These are phyloP conservation scores for Aphrocallistes beatrix DNA, from an alignment of 37 sponge, comb jelly and placozoan species.

Conservation along the genomic window DNA sequence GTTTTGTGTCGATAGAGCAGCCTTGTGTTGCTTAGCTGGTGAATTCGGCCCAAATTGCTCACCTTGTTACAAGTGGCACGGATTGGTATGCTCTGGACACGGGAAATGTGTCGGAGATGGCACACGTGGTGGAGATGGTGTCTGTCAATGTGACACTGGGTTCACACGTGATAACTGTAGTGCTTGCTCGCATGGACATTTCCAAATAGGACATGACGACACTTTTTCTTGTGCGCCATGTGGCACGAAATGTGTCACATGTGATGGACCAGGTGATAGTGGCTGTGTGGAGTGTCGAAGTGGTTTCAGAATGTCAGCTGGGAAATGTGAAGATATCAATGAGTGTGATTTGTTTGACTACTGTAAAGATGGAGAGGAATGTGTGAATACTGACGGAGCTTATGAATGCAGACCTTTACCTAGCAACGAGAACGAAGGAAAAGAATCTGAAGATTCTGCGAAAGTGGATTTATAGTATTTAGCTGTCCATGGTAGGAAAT, in stretches of 20 bases:
- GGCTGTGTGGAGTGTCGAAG: constrained; percentile 8
- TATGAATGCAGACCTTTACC: neutral
- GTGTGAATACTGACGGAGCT: neutral
- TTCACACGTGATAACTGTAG: neutral
- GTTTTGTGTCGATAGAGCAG: neutral
- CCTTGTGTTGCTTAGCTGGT: neutral
- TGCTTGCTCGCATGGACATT: neutral
- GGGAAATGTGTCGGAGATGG: constrained; percentile 15
- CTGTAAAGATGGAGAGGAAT: neutral
- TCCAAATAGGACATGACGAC: neutral
- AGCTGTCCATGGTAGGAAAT: too few relatives aligned
- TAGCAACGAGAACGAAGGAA: neutral
- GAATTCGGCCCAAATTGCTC: neutral
- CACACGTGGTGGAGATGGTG: neutral
- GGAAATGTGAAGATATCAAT: neutral
- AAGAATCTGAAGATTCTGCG: neutral
- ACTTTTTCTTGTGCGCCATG: neutral
- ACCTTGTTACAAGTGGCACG: neutral
- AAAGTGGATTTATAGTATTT: neutral
- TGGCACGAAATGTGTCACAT: neutral
- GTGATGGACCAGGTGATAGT: neutral
- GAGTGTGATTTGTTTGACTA: neutral
- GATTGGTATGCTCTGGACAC: neutral
- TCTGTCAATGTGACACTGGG: neutral
- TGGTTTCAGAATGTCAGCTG: neutral